These are phyloP conservation scores for Epinephelus cyanopodus DNA, from an alignment of 2,113 vertebrate genomes.

Conservation along the genomic window DNA sequence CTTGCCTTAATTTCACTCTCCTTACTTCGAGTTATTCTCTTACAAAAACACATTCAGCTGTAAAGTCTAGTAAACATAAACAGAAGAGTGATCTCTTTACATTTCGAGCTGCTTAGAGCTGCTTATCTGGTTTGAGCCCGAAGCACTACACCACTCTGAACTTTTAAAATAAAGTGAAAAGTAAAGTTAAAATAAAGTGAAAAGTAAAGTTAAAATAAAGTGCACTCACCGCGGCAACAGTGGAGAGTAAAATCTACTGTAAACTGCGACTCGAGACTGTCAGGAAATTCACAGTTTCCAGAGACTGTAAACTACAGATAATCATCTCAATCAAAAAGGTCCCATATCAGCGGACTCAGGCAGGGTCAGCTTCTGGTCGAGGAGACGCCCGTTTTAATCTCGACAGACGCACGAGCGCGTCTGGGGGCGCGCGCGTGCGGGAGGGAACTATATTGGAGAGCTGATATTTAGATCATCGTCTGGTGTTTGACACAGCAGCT, in stretches of 20 bases:
- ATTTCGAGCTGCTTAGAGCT: too few species aligned
- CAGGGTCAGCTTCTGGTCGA: slow-evolving; percentile 2
- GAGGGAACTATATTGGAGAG: not conserved
- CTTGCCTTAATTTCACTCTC: not conserved
- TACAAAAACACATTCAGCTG: not conserved
- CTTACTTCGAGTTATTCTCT: not conserved
- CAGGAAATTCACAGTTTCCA: slow-evolving; percentile 52
- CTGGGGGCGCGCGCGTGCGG: not conserved
- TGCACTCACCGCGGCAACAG: slow-evolving; percentile 53
- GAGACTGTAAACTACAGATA: slow-evolving; percentile 31
- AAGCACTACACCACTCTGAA: not conserved
- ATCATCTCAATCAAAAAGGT: slow-evolving; percentile 42
- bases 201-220: slow-evolving; percentile 9
- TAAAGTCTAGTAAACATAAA: not conserved
- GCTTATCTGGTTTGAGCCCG: not conserved
- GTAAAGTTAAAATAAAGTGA: too few species aligned
- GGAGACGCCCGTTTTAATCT: slow-evolving; percentile 28
- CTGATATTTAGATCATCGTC: slow-evolving; percentile 1
- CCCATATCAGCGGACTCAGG: slow-evolving; percentile 25
- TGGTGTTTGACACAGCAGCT: not conserved
- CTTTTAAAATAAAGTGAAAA: not conserved
- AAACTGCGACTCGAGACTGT: not conserved
- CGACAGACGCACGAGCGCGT: not conserved
- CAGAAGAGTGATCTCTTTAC: not conserved
- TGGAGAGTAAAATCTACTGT: not conserved